Conservation (phyloP, 2,797 vertebrate species). For the Lemur catta region DNA sequence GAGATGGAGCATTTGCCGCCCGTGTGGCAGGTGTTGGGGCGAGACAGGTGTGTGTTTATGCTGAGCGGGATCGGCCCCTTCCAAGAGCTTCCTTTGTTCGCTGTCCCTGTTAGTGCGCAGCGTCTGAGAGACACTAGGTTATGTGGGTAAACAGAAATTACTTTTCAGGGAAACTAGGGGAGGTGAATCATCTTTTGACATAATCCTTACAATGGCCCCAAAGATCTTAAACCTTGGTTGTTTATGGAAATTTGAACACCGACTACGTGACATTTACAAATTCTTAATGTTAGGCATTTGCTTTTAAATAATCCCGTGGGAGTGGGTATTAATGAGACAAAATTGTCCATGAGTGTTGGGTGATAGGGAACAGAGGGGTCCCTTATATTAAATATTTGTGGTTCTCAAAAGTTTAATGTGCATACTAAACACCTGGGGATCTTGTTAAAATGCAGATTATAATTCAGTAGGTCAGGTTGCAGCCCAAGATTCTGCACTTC, state of each 20-base stretch:
- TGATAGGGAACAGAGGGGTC: not conserved
- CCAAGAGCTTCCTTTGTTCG: not conserved
- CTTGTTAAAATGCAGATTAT: constrained; percentile 35
- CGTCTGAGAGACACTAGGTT: not conserved
- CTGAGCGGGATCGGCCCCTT: not conserved
- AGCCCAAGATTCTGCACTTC: not conserved
- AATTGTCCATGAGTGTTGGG: not conserved
- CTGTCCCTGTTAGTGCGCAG: not conserved
- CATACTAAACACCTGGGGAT: constrained; percentile 4
- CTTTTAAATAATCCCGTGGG: constrained; percentile 6
- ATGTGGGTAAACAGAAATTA: not conserved
- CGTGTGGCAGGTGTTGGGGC: not conserved
- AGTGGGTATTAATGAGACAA: constrained; percentile 4
- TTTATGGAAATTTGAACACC: not conserved
- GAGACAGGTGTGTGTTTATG: constrained; percentile 36
- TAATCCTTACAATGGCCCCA: constrained; percentile 20
- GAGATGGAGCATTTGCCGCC: constrained; percentile 16
- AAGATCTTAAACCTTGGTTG: not conserved
- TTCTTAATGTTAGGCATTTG: not conserved
- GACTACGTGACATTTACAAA: not conserved
- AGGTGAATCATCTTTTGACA: not conserved
- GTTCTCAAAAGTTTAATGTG: constrained; percentile 1
- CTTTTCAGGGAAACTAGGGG: not conserved
- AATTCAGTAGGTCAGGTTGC: not conserved
- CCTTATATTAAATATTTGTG: not conserved